Percentiles rank a stretch among this genome's conserved stretches.
phyloP scores from a whole-genome alignment of 2,797 vertebrate genomes.

The Amblyraja radiata region DNA sequence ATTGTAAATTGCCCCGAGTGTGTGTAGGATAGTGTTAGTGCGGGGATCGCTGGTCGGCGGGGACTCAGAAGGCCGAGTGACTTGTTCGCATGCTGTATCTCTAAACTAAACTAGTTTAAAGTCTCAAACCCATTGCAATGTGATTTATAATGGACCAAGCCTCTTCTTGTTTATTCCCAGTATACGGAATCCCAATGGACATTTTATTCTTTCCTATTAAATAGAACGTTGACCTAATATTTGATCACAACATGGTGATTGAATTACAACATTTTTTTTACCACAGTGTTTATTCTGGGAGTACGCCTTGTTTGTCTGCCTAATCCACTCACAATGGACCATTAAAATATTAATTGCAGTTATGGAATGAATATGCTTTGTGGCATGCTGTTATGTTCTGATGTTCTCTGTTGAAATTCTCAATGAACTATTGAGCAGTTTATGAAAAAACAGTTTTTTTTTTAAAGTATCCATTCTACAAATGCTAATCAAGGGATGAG shows the following conservation, averaged over 20 bases:
- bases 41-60: no score
- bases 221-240: not conserved
- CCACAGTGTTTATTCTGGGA: not conserved
- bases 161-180: not conserved
- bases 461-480: not conserved
- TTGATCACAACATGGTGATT: not conserved
- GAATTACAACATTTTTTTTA: slow-evolving; percentile 5
- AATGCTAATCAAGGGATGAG: not conserved
- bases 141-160: not conserved
- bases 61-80: no score
- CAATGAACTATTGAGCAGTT: not conserved
- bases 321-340: not conserved
- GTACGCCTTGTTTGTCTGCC: not conserved
- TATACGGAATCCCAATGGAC: not conserved
- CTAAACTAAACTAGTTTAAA: no score
- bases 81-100: no score
- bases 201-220: not conserved
- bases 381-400: not conserved
- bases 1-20: no score
- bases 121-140: no score
- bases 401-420: not conserved
- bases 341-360: not conserved
- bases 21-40: no score
- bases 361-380: not conserved
- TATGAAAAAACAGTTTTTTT: not conserved